Evolutionary conservation across 2,888 invertebrate species (phyloP).

Genomic region (Epistrophe eligans): DNA sequence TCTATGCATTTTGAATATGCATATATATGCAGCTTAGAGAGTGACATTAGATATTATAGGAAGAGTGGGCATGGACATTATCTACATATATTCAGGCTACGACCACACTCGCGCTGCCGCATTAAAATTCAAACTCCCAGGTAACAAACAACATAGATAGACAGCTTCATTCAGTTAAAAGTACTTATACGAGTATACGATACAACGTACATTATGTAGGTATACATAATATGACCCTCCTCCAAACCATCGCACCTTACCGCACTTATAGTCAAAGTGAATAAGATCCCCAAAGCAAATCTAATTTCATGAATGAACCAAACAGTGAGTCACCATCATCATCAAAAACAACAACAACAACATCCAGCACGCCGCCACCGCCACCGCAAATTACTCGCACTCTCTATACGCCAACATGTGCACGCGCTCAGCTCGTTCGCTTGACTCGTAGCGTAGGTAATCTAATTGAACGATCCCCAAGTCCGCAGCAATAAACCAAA

Average conservation of each 20-base stretch:
- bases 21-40: slow-evolving; percentile 46
- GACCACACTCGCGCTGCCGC: slow-evolving; percentile 60
- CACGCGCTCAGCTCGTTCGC: slow-evolving; percentile 43
- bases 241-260: slow-evolving; percentile 29
- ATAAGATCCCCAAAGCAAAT: slow-evolving; percentile 45
- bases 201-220: not conserved
- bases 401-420: slow-evolving; percentile 70
- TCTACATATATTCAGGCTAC: slow-evolving; percentile 40
- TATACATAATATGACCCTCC: not conserved
- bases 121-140: slow-evolving; percentile 62
- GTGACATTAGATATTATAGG: slow-evolving; percentile 56
- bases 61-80: slow-evolving; percentile 58
- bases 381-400: slow-evolving; percentile 74
- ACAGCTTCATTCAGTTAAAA: not conserved
- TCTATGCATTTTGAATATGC: slow-evolving; percentile 33
- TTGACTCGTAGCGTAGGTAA: slow-evolving; percentile 34
- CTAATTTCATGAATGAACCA: slow-evolving; percentile 71
- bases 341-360: slow-evolving; percentile 2
- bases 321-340: slow-evolving; percentile 58
- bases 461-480: slow-evolving; percentile 73
- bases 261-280: not conserved
- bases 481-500: slow-evolving; percentile 69
- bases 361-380: slow-evolving; percentile 30
- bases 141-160: slow-evolving; percentile 33
- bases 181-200: not conserved